phyloP scores from a whole-genome alignment of 2,888 invertebrate species.

The Acanthoscelides obtectus region DNA sequence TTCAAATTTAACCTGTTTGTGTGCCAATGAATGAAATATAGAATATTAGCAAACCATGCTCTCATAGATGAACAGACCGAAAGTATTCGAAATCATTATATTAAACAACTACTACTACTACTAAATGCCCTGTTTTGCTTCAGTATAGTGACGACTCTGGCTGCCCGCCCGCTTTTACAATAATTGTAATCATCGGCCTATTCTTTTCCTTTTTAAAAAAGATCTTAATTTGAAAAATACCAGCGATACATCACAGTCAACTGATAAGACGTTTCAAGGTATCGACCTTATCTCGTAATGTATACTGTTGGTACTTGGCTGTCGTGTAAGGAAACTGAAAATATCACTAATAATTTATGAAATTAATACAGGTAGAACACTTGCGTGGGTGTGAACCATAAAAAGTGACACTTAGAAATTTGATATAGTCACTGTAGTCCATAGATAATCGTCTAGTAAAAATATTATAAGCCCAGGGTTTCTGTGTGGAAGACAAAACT shows the following conservation, averaged over 20 bases:
- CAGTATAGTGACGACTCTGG: neutral
- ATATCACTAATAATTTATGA: neutral
- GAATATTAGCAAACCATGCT: no score
- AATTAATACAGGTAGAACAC: neutral
- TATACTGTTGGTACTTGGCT: neutral
- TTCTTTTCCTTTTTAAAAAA: neutral
- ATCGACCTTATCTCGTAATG: neutral
- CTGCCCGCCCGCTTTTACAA: neutral
- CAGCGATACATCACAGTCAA: neutral
- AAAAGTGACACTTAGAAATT: neutral
- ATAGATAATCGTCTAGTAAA: neutral
- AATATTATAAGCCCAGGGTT: neutral
- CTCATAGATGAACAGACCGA: no score
- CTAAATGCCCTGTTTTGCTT: no score
- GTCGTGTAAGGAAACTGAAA: neutral
- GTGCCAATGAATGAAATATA: no score
- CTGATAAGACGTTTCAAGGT: neutral
- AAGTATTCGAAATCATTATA: no score
- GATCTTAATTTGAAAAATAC: neutral
- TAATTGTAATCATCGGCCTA: neutral
- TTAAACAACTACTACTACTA: no score
- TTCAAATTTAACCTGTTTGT: no score
- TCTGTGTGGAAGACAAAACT: neutral
- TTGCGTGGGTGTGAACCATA: neutral
- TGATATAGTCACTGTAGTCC: neutral